A percentile compares a stretch with the other conserved stretches of the same genome.
Conservation (phyloP, 2,888 invertebrate genomes). For the Drosophila meridiana region DNA sequence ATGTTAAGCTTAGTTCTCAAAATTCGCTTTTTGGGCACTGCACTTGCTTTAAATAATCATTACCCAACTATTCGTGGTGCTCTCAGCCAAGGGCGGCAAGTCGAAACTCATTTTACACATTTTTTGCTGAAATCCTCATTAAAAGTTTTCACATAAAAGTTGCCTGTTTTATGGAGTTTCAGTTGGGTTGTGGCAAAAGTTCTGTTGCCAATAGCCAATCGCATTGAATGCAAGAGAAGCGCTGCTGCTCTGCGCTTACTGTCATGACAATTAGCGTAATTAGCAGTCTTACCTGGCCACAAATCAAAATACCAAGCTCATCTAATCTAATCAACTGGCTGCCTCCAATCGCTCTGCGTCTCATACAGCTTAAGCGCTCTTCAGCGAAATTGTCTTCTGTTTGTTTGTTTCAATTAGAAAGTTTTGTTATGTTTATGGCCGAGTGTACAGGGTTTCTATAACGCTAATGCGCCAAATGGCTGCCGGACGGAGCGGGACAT, state of each 20-base stretch:
- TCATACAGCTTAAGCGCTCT: neutral
- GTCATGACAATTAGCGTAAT: conserved; percentile 69
- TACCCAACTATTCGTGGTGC: conserved; percentile 23
- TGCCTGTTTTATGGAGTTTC: conserved; percentile 35
- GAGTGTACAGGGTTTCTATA: conserved; percentile 50
- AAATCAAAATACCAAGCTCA: conserved; percentile 34
- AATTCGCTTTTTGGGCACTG: conserved; percentile 25
- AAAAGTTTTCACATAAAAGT: conserved; percentile 70
- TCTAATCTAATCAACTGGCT: conserved; percentile 58
- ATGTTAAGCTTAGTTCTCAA: conserved; percentile 28
- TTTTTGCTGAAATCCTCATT: conserved; percentile 67
- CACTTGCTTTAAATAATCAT: conserved; percentile 48
- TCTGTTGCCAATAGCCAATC: conserved; percentile 23
- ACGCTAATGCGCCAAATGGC: conserved; percentile 59
- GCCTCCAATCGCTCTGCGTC: conserved; percentile 28
- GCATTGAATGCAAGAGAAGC: conserved; percentile 9
- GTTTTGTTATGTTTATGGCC: conserved; percentile 52
- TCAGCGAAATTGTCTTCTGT: conserved; percentile 21
- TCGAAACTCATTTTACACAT: conserved; percentile 47
- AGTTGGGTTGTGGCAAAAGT: conserved; percentile 16
- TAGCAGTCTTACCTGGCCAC: conserved; percentile 38
- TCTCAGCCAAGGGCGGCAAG: conserved; percentile 19
- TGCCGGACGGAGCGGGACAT: conserved; percentile 32
- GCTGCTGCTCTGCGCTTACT: conserved; percentile 43
- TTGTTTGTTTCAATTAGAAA: conserved; percentile 66